Percentiles rank a stretch among this genome's conserved stretches.
phyloP scores from a whole-genome alignment of 1,140 invertebrate species.

The Oscheius sp. region DNA sequence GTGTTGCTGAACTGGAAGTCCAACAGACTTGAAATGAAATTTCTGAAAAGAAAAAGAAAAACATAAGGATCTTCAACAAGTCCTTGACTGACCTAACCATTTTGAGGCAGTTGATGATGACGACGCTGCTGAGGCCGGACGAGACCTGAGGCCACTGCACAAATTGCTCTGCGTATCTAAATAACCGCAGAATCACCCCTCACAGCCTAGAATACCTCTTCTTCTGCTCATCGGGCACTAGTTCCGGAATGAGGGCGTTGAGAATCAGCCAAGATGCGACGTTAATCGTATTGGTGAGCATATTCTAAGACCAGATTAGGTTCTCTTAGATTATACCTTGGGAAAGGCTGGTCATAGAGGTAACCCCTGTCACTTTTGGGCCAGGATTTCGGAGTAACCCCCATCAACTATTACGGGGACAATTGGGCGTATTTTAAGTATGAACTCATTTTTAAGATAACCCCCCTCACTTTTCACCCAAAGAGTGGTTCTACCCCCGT shows the following conservation, averaged over 20 bases:
- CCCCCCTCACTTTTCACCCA: no score
- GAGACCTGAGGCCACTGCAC: conserved; percentile 47
- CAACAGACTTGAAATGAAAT: conserved; percentile 46
- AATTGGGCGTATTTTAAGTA: no score
- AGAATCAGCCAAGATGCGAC: conserved; percentile 55
- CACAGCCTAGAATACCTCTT: conserved; percentile 13
- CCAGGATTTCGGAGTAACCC: not conserved
- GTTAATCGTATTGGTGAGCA: conserved; percentile 59
- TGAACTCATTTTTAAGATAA: no score
- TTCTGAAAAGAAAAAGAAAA: conserved; percentile 26
- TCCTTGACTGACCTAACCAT: not conserved
- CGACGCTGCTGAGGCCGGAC: not conserved
- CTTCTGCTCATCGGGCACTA: conserved; percentile 39
- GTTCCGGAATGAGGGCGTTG: conserved; percentile 53
- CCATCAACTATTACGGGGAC: conserved; percentile 17
- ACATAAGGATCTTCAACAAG: not conserved
- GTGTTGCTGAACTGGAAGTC: conserved; percentile 47
- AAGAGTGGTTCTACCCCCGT: no score
- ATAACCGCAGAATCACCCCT: conserved; percentile 4
- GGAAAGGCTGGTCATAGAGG: no score
- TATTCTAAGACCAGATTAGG: conserved; percentile 46
- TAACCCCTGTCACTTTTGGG: no score
- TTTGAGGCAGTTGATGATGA: conserved; percentile 22
- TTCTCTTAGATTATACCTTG: not conserved
- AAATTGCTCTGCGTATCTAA: conserved; percentile 50